Percentiles rank a stretch among this genome's conserved stretches.
Conservation (phyloP, 1,140 invertebrate genomes). For the Globodera rostochiensis region DNA sequence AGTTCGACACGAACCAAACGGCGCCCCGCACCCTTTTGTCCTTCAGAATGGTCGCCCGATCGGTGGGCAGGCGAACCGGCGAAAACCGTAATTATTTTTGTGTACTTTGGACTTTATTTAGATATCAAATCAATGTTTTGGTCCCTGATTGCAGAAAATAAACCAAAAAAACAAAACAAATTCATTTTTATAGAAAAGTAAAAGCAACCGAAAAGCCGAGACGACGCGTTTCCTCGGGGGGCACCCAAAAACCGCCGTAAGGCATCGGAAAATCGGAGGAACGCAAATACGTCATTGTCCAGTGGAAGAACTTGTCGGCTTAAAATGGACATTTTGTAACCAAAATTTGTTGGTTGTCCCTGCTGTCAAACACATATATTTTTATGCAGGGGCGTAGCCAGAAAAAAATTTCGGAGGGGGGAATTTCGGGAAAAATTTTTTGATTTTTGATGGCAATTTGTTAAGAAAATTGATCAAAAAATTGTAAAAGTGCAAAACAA, state of each 20-base stretch:
- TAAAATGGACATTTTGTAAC: not conserved
- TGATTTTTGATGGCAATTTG: too few species aligned
- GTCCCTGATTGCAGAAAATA: too few species aligned
- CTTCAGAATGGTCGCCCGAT: conserved; percentile 24
- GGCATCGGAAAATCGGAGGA: conserved; percentile 32
- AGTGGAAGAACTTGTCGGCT: conserved; percentile 40
- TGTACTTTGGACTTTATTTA: not conserved
- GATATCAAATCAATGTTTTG: too few species aligned
- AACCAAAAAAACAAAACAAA: too few species aligned
- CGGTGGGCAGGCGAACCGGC: conserved; percentile 22
- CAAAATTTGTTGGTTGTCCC: too few species aligned
- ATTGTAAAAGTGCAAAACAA: too few species aligned
- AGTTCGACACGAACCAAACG: conserved; percentile 53
- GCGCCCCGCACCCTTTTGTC: conserved; percentile 26
- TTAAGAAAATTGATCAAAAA: too few species aligned
- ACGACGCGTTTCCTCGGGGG: conserved; percentile 17
- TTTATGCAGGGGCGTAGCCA: too few species aligned
- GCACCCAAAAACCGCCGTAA: conserved; percentile 46
- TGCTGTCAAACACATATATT: too few species aligned
- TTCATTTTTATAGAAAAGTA: not conserved
- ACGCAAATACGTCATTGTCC: conserved; percentile 34
- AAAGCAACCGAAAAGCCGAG: conserved; percentile 16
- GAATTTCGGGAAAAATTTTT: too few species aligned
- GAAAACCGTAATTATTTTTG: conserved; percentile 7
- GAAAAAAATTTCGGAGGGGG: too few species aligned